Percentiles rank a stretch among this genome's conserved stretches.
Evolutionary conservation across 2,888 invertebrate genomes (phyloP).

Genomic region (Zygaena filipendulae): DNA sequence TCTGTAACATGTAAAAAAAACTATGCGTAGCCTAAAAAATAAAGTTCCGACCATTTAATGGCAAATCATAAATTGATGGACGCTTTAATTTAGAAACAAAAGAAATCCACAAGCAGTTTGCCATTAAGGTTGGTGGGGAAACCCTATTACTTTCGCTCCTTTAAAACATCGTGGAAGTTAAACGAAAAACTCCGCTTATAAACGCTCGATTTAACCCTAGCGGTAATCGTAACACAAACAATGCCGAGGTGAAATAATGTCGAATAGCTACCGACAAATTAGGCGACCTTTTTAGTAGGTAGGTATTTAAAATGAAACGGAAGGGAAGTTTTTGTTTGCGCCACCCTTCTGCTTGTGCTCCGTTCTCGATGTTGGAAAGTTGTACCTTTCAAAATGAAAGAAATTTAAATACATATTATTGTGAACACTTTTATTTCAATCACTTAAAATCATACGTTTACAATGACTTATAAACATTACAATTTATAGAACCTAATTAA

Average conservation of each 20-base stretch:
- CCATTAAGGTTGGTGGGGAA: constrained; percentile 45
- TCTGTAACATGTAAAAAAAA: too few species aligned
- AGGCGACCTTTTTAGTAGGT: constrained; percentile 53
- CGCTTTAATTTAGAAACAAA: too few species aligned
- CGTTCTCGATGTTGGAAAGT: background rate
- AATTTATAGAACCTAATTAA: too few species aligned
- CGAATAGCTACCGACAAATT: constrained; percentile 62
- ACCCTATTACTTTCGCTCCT: constrained; percentile 54
- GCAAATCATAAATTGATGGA: too few species aligned
- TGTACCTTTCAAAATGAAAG: too few species aligned
- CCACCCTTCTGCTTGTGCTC: constrained; percentile 23
- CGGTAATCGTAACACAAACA: constrained; percentile 64
- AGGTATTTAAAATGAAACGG: constrained; percentile 47
- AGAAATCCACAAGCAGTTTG: constrained; percentile 45
- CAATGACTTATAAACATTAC: too few species aligned
- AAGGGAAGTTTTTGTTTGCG: constrained; percentile 19
- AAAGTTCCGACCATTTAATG: too few species aligned
- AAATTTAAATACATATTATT: too few species aligned
- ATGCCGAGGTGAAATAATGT: constrained; percentile 56
- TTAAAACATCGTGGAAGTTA: constrained; percentile 45
- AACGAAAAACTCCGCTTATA: constrained; percentile 54
- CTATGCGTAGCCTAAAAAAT: too few species aligned
- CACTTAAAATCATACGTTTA: too few species aligned
- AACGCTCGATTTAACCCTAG: constrained; percentile 59
- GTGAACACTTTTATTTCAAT: too few species aligned